Evolutionary conservation across 2,113 vertebrate genomes (phyloP), one percentile per base, ranked within the genome.

Genomic region (Pagrus major): DNA sequence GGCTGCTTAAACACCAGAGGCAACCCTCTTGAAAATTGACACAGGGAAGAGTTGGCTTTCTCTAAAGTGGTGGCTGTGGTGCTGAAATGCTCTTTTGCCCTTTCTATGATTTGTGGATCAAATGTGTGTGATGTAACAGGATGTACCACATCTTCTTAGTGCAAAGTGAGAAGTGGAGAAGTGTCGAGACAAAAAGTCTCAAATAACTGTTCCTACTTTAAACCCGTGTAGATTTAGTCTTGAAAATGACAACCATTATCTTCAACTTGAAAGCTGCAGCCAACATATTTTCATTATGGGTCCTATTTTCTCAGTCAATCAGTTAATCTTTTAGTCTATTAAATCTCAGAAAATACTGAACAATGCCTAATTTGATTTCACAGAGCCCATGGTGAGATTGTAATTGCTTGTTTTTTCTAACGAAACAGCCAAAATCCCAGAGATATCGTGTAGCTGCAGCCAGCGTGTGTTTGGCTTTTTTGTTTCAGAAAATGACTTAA

Each of bases 111-210:
- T 76, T 84, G 23, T 37, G 21, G 58, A 77, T 75, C 3, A 76
- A 78, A 81, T 55, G 15, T 49, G 52, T 27, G 10, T 76, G 71
- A 86, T 75, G 52, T 78, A 77, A 88, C 71, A 0, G 5, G 41
- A 59, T 77, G n/a, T 60, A 29, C 11, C 55, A 39, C 9, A 51
- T 39, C 37, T 49, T 42, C 7, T 73, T 46, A 71, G 7, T 21
- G 29, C 27, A 5, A 39, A 71, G 41, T 58, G 68, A 77, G 41
- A 61, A 35, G 23, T 35, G 23, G 25, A 74, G 27, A 63, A 75
- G n/a, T n/a, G n/a, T n/a, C 52, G 61, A 69, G 39, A 47, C 7
- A 21, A 21, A 69, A 39, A 27, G 25, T 9, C 18, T 4, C n/a
- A 49, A 35, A 3, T 49, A 54, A 37, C 55, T 37, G 2, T 51